Base-by-base conservation (phyloP, 2,888 invertebrate genomes). In the Lutraria lutraria region DNA sequence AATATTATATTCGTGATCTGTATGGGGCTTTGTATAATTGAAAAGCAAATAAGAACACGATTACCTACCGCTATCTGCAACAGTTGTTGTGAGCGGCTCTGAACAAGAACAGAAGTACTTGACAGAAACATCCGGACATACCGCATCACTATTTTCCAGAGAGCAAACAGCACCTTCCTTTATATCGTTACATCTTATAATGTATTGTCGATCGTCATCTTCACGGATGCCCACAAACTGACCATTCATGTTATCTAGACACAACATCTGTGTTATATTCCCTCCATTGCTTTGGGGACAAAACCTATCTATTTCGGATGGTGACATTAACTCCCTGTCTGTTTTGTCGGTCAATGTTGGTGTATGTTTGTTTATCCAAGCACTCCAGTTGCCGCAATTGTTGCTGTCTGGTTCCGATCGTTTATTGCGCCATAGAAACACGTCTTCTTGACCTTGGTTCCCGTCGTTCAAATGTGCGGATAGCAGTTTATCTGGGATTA, bases 41-140 rank as follows among this genome's bases (percentile, higher is more conserved):
- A 2, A 25, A 68, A 25, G 13, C 63, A 68, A 56, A 56, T 56
- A 15, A 56, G 56, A 56, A 56, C 6, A 56, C 13, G 19, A 56
- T 15, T 19, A 13, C 25, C 25, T 68, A 68, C 63, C 63, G 13
- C 25, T 68, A n/a, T 68, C n/a, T 0, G 13, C 63, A 68, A 68
- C 25, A 25, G 63, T 13, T 25, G 63, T 0, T 25, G 63, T 0
- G 52, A n/a, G 21, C 16, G 52, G 29, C 13, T n/a, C 8, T 6
- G n/a, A 21, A 53, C 81, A 81, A 3, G n/a, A 81, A 34, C 81
- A 81, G n/a, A 81, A 81, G 34, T 52, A 81, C 53, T 54, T 81
- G 0, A 81, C 53, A n/a, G 81, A 21, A n/a, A 81, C 53, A 15
- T 81, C 53, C 2, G 81, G 81, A 52, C 81, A 81, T 12, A 52